These are phyloP conservation scores for Trachelus troglodyta DNA, from an alignment of 2,888 invertebrate species.

Conservation along the genomic window DNA sequence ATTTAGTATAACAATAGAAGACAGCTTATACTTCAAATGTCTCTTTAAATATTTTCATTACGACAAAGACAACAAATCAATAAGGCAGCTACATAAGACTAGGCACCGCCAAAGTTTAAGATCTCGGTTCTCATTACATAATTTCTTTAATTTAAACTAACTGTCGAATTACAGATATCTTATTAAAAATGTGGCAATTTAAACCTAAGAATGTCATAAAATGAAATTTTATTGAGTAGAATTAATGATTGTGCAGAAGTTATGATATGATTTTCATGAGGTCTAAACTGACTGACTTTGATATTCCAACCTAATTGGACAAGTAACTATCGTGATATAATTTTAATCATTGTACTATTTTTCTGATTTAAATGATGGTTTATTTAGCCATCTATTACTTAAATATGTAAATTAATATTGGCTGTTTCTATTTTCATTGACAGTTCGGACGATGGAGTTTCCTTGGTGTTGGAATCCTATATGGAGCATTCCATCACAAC, in stretches of 20 bases:
- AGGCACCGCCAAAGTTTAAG: not conserved
- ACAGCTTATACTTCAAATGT: not conserved
- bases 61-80: not conserved
- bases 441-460: conserved; percentile 88
- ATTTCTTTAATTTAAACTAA: conserved; percentile 4
- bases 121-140: not conserved
- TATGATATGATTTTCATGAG: no score
- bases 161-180: not conserved
- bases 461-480: conserved; percentile 77
- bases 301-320: not conserved
- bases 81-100: not conserved
- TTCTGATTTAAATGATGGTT: not conserved
- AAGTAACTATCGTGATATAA: no score
- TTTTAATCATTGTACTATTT: not conserved
- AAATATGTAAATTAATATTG: not conserved
- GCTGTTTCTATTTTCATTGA: conserved; percentile 10
- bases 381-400: not conserved
- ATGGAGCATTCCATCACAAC: conserved; percentile 80
- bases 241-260: not conserved
- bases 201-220: not conserved
- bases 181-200: not conserved
- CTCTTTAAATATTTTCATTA: not conserved
- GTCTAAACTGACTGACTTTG: not conserved
- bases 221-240: not conserved
- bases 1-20: not conserved